Evolutionary conservation across 2,888 invertebrate genomes (phyloP).

Genomic region (Cryptus armator): DNA sequence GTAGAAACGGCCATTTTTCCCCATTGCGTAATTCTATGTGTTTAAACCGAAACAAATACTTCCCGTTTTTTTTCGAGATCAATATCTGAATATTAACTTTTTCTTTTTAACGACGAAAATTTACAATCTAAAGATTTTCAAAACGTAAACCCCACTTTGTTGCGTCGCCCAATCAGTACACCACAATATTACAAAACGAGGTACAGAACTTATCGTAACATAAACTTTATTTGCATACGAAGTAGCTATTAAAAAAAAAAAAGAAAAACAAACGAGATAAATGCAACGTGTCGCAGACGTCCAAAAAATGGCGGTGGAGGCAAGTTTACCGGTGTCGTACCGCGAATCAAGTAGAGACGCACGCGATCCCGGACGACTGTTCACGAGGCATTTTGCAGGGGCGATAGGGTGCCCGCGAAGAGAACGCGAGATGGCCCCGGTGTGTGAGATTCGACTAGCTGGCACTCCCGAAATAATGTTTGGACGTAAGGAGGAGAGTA

Average conservation of each 20-base stretch:
- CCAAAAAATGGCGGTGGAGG: conserved; percentile 15
- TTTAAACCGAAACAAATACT: too few species aligned
- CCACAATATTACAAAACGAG: too few species aligned
- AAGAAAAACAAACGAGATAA: too few species aligned
- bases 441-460: conserved; percentile 73
- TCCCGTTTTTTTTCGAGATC: too few species aligned
- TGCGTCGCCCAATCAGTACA: too few species aligned
- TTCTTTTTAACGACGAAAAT: too few species aligned
- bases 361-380: conserved; percentile 36
- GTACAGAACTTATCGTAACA: too few species aligned
- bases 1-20: neutral
- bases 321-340: neutral
- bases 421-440: conserved; percentile 3
- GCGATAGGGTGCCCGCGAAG: conserved; percentile 15
- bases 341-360: conserved; percentile 12
- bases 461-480: conserved; percentile 82
- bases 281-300: neutral
- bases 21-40: neutral
- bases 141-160: too few species aligned
- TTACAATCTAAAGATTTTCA: too few species aligned
- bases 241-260: too few species aligned
- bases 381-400: conserved; percentile 39
- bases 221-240: too few species aligned
- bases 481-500: conserved; percentile 62
- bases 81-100: too few species aligned